Evolutionary conservation across 2,797 vertebrate genomes (phyloP).

Genomic region (Dryobates pubescens): DNA sequence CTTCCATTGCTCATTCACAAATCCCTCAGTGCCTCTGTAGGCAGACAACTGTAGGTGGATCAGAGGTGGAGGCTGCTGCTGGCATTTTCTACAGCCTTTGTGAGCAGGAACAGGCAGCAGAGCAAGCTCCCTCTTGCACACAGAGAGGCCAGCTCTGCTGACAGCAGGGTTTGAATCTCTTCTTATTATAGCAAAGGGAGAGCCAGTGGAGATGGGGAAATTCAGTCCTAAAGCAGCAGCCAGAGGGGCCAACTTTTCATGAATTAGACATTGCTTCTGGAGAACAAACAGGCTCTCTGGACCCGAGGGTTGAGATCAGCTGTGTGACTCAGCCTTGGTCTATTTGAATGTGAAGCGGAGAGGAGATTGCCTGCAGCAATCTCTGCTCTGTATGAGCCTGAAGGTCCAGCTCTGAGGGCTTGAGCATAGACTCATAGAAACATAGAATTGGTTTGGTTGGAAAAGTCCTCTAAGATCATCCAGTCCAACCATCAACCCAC

Average conservation of each 20-base stretch:
- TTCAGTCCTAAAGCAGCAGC: not conserved
- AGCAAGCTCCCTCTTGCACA: not conserved
- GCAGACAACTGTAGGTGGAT: not conserved
- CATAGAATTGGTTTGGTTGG: too few species aligned
- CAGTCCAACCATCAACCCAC: too few species aligned
- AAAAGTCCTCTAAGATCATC: too few species aligned
- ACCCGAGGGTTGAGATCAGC: not conserved
- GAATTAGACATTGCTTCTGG: not conserved
- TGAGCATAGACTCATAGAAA: too few species aligned
- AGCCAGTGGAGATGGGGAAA: not conserved
- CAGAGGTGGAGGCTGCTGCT: not conserved
- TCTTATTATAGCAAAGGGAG: not conserved
- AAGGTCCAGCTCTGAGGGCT: not conserved
- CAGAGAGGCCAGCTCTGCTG: not conserved
- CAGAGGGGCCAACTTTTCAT: not conserved
- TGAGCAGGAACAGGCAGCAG: not conserved
- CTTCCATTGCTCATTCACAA: constrained; percentile 40
- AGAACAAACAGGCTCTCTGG: not conserved
- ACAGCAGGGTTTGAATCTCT: not conserved
- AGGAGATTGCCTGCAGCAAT: not conserved
- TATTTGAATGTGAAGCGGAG: not conserved
- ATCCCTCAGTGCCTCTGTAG: not conserved
- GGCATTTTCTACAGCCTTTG: not conserved
- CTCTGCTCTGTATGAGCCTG: not conserved
- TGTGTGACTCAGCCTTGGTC: not conserved